phyloP scores from a whole-genome alignment of 2,888 invertebrate species.

The Zaprionus bogoriensis region DNA sequence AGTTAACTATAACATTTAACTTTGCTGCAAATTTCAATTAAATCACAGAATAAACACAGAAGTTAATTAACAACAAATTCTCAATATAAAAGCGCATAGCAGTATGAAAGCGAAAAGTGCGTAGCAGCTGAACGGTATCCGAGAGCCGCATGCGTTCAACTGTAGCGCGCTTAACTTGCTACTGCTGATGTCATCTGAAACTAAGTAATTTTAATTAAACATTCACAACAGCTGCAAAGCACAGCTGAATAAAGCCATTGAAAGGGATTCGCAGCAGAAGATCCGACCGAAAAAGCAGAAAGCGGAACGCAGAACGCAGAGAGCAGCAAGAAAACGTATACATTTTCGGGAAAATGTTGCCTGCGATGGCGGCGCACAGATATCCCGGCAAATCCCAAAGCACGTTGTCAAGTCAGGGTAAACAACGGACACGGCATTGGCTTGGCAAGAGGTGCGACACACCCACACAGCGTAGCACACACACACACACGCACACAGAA shows the following conservation, averaged over 20 bases:
- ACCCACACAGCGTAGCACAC: neutral
- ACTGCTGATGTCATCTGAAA: constrained; percentile 50
- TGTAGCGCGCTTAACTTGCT: neutral
- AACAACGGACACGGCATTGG: constrained; percentile 4
- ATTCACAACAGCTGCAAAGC: constrained; percentile 17
- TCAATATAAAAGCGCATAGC: too few relatives aligned
- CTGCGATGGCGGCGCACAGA: constrained; percentile 24
- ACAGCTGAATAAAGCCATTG: neutral
- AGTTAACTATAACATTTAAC: too few relatives aligned
- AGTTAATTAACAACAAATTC: too few relatives aligned
- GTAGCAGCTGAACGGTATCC: too few relatives aligned
- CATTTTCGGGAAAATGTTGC: constrained; percentile 11
- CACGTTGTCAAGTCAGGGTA: constrained; percentile 4
- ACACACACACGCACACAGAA: neutral
- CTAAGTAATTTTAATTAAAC: constrained; percentile 57
- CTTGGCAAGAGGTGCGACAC: neutral
- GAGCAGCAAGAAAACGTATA: neutral
- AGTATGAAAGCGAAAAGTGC: too few relatives aligned
- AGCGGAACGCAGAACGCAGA: neutral
- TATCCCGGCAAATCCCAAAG: constrained; percentile 5
- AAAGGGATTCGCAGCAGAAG: neutral
- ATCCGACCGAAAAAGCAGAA: neutral
- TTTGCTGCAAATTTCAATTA: too few relatives aligned
- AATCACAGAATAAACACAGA: too few relatives aligned
- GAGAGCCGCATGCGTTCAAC: too few relatives aligned